Evolutionary conservation across 2,113 vertebrate genomes (phyloP), one percentile per base, ranked within the genome.

Genomic region (Carettochelys insculpta): DNA sequence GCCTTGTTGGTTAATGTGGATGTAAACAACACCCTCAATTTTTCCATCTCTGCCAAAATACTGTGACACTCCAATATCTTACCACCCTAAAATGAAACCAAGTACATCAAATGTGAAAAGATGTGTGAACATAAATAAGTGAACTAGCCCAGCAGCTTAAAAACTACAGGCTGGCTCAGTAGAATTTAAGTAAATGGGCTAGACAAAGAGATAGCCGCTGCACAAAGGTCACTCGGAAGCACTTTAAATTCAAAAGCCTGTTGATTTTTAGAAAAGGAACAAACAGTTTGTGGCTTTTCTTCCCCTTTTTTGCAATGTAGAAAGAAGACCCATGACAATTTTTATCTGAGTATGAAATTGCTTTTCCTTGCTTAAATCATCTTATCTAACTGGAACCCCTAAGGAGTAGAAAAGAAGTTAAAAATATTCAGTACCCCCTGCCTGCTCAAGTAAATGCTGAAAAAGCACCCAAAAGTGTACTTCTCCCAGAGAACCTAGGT

Each of bases 11-110:
- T 99, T 99, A 47, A 99, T 98, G 96, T 99, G 99, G 90, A 99
- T 85, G n/a, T 99, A 99, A 27, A 98, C 99, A 2, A 99, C 99
- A 38, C 99, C 99, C 41, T 99, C 99, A 6, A 99, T 95, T 83
- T 99, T 99, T 77, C 97, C 97, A 41, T 98, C 98, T 93, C 98
- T 98, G 93, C 99, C 98, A 96, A 99, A 99, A 95, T 99, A 99
- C 82, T 99, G 99, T 0, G 99, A 99, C 1, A 99, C 99, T 96
- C 99, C 98, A 38, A 99, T 98, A 96, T 99, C 99, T 93, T 99
- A 97, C 99, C 99, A 99, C 71, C 99, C 99, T 83, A 71, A 45
- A 93, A 91, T 89, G 45, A 3, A 85, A 77, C 1, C 17, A 80
- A 53, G 47, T 31, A 45, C 13, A 85, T 14, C 14, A 9, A n/a